Evolutionary conservation across 2,113 vertebrate genomes (phyloP).

Genomic region (Marcusenius ussheri): DNA sequence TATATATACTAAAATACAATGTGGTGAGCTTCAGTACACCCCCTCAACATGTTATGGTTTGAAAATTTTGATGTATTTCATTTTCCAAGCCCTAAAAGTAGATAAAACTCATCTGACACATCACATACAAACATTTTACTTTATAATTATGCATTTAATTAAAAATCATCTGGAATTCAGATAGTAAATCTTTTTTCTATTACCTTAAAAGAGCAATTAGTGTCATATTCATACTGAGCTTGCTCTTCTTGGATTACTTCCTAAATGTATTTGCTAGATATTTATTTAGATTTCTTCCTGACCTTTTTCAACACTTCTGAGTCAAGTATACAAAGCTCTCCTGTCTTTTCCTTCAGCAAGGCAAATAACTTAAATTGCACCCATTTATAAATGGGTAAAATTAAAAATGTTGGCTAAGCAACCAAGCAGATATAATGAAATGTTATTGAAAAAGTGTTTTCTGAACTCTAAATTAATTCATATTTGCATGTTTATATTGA

Average conservation of each 20-base stretch:
- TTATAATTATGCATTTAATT: background rate
- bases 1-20: background rate
- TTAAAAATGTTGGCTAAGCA: constrained; percentile 1
- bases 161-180: background rate
- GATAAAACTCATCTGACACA: background rate
- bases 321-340: background rate
- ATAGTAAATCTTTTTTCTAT: background rate
- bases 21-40: background rate
- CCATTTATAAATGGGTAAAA: background rate
- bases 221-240: background rate
- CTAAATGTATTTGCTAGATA: constrained; percentile 3
- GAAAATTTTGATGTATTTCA: background rate
- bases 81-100: background rate
- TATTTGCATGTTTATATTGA: background rate
- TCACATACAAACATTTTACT: background rate
- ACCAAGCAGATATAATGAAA: constrained; percentile 1
- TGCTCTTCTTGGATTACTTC: background rate
- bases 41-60: background rate
- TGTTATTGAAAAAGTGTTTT: background rate
- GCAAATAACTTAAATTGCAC: background rate
- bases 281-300: constrained; percentile 5
- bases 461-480: background rate
- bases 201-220: background rate
- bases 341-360: background rate
- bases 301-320: background rate